Evolutionary conservation across 2,113 vertebrate species (phyloP).

Genomic region (Origma solitaria): DNA sequence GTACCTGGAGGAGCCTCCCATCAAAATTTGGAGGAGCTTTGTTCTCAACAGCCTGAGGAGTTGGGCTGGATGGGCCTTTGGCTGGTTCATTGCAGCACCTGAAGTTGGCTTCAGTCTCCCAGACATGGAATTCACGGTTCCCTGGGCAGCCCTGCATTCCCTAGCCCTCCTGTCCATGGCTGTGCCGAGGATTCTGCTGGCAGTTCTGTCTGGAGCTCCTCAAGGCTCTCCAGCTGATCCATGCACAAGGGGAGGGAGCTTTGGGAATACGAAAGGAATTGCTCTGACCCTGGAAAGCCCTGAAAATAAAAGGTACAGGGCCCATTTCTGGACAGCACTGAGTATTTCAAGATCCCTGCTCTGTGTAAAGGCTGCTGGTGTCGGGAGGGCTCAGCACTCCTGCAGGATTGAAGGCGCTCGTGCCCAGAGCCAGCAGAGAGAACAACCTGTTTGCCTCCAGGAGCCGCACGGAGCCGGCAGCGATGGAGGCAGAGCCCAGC

Average conservation of each 20-base stretch:
- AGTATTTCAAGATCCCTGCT: neutral
- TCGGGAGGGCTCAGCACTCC: neutral
- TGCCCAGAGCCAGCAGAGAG: neutral
- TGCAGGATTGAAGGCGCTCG: neutral
- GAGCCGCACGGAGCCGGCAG: accelerated
- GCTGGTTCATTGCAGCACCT: neutral
- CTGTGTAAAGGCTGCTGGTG: neutral
- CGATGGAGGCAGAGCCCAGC: neutral
- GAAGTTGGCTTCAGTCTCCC: neutral
- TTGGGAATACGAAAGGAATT: neutral
- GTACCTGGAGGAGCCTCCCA: neutral
- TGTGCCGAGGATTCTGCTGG: neutral
- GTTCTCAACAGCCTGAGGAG: neutral
- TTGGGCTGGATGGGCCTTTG: neutral
- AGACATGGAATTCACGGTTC: neutral
- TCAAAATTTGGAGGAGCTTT: neutral
- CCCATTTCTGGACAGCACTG: neutral
- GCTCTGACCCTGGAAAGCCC: neutral
- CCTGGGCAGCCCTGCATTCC: neutral
- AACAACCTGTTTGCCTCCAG: neutral
- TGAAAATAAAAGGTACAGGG: neutral
- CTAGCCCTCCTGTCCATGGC: neutral
- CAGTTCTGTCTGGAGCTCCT: neutral
- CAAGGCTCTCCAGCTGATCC: neutral
- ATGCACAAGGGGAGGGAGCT: neutral